Base-by-base conservation (phyloP, 1,140 invertebrate species). In the Polypedilum vanderplanki region DNA sequence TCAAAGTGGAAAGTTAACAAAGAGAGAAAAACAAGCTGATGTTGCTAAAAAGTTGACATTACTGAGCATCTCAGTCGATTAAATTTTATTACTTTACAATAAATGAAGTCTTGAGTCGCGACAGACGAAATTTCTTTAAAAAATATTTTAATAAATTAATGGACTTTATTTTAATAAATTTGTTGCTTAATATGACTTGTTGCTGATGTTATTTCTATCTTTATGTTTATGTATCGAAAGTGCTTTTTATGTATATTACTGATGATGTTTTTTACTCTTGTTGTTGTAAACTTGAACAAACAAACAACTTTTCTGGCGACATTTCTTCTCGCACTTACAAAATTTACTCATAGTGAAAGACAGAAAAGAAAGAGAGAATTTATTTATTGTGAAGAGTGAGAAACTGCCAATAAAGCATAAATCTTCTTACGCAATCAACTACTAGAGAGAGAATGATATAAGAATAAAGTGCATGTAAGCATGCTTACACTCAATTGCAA, bases 241-340 rank as follows among this genome's bases (percentile, higher is more conserved):
- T 57, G 46, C 46, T 57, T 57, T n/a, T 57, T 57, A 12, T 33
- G 24, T 33, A n/a, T 33, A 33, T 33, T 33, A 33, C 5, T 33
- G 24, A 33, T 33, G 24, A 33, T 33, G 10, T 15, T 57, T 57
- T 46, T 12, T n/a, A n/a, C n/a, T 12, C 1, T 46, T n/a, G 10
- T 57, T 57, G n/a, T 57, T 57, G 24, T 5, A 33, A 33, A 33
- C 1, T 15, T 57, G 46, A 57, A 57, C 46, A 57, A 57, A 57
- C 46, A 57, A 57, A 57, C 8, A 57, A 57, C 46, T 57, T 57
- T 57, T 57, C n/a, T 57, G 46, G 46, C 46, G 46, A 57, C 46
- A 57, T 57, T 57, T 15, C 46, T 57, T 57, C 46, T 57, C 46
- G 46, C 24, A 33, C 24, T 57, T n/a, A n/a, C 46, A 12, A 57